Evolutionary conservation across 2,888 invertebrate genomes (phyloP), one percentile per base, ranked within the genome.

Genomic region (Nymphalis urticae): DNA sequence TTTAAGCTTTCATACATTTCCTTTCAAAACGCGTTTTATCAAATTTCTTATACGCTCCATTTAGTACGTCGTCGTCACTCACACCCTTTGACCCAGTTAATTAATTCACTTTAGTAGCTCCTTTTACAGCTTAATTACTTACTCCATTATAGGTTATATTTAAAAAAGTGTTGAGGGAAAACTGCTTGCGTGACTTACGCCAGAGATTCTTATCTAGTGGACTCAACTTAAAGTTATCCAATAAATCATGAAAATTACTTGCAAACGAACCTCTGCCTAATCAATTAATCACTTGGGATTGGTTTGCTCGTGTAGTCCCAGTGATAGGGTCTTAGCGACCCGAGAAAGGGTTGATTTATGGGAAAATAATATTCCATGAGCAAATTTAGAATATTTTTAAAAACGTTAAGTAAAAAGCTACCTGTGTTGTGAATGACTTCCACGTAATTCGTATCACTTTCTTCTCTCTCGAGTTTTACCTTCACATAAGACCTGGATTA

Each of bases 271-370:
- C 85, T 83, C 82, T 85, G 85, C 86, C 87, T 88, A 88, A 86
- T 87, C 88, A 89, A 92, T 91, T 91, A 91, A 90, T 91, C 91
- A 89, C 86, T 78, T 78, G 85, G 85, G 87, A 88, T 83, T 82
- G 87, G 83, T 58, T 73, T 75, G 77, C 78, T 78, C 80, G 81
- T 79, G 82, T 81, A 82, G 80, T 82, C 82, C 79, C 79, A 80
- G 83, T 82, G 88, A 87, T 88, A 85, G 87, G 85, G 78, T 78
- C 76, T 75, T 78, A 77, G 79, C 81, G 83, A 82, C 85, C 85
- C 79, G 75, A 70, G 81, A 74, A 85, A 85, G 86, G 87, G 85
- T 87, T 90, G 90, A 91, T 91, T 91, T 89, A 91, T 88, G 84
- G 77, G 85, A 84, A 90, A 88, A 88, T 90, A 89, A 90, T 90